Evolutionary conservation across 2,113 vertebrate species (phyloP).

Genomic region (Vidua chalybeata): DNA sequence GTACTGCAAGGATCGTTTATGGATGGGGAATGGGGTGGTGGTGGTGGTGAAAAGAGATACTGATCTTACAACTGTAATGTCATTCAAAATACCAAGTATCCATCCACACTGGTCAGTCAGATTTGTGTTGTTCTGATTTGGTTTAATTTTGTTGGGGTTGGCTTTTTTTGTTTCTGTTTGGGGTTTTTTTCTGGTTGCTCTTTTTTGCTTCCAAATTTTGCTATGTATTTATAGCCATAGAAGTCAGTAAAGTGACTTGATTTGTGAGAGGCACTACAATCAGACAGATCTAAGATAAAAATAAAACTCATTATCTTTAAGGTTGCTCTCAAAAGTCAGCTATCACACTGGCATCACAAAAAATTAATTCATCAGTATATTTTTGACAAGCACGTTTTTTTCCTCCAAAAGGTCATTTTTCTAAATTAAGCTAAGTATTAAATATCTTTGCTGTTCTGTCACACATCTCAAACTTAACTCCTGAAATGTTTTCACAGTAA

Average conservation of each 20-base stretch:
- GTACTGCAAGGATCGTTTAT: not conserved
- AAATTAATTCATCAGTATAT: conserved; percentile 56
- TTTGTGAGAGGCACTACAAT: conserved; percentile 15
- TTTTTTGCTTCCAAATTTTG: not conserved
- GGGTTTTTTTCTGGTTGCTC: not conserved
- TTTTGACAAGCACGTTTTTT: conserved; percentile 39
- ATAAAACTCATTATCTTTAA: conserved; percentile 49
- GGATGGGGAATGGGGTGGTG: not conserved
- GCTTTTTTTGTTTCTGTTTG: not conserved
- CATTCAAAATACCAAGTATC: not conserved
- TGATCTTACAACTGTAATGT: not conserved
- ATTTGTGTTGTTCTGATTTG: not conserved
- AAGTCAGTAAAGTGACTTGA: conserved; percentile 17
- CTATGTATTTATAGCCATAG: not conserved
- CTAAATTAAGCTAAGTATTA: conserved; percentile 57
- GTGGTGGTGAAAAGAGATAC: not conserved
- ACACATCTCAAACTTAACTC: conserved; percentile 5
- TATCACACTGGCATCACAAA: not conserved
- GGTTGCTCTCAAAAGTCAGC: conserved; percentile 36
- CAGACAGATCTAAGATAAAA: conserved; percentile 43
- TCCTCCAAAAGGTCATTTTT: conserved; percentile 49
- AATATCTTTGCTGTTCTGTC: conserved; percentile 16
- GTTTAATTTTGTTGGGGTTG: not conserved
- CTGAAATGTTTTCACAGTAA: not conserved
- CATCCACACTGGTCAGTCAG: not conserved